These are phyloP conservation scores for Halcyon leucocephala DNA, from an alignment of 2,797 vertebrate genomes.

Conservation along the genomic window DNA sequence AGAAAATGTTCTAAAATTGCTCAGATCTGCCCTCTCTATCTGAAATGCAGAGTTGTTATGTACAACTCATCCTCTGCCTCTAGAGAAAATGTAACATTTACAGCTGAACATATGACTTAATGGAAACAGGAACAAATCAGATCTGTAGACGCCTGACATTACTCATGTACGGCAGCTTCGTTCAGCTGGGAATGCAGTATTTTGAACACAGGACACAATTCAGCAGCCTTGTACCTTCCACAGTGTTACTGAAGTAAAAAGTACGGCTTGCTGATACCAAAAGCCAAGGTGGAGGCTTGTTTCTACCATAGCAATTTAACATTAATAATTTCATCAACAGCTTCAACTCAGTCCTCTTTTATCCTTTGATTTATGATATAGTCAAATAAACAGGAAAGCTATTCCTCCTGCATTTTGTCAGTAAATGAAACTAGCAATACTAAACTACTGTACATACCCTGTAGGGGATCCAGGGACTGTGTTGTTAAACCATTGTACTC, in stretches of 20 bases:
- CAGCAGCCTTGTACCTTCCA: neutral
- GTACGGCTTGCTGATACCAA: neutral
- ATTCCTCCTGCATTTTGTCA: neutral
- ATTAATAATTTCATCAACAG: neutral
- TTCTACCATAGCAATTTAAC: neutral
- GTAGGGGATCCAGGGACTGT: neutral
- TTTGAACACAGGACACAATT: neutral
- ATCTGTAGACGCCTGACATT: neutral
- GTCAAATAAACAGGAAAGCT: neutral
- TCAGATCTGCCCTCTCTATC: neutral
- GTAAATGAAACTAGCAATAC: neutral
- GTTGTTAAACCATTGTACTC: neutral
- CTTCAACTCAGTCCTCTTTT: neutral
- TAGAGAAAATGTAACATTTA: conserved; percentile 2
- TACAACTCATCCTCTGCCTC: neutral
- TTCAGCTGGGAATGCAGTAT: neutral
- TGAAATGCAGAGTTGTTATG: neutral
- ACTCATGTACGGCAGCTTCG: neutral
- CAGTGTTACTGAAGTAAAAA: neutral
- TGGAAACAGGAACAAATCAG: neutral
- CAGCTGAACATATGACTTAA: neutral
- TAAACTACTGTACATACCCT: neutral
- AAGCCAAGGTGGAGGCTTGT: neutral
- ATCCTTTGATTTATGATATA: neutral
- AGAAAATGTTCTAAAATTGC: neutral